A percentile compares a stretch with the other conserved stretches of the same genome.
Evolutionary conservation across 2,797 vertebrate genomes (phyloP).

Genomic region (Nyctibius grandis): DNA sequence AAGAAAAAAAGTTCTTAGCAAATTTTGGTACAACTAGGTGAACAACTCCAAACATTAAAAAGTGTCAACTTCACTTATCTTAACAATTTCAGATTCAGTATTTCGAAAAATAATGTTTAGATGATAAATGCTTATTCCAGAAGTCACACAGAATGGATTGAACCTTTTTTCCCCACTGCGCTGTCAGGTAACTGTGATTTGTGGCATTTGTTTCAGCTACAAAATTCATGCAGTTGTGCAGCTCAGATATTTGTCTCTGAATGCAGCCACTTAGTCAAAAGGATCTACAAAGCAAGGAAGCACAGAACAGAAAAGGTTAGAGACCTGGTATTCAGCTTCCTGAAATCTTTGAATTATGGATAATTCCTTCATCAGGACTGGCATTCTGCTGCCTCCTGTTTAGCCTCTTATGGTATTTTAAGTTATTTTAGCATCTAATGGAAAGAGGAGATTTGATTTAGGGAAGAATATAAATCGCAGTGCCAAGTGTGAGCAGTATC

Average conservation of each 20-base stretch:
- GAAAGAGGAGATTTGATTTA: background rate
- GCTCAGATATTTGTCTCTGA: background rate
- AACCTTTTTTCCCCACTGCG: background rate
- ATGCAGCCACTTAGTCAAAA: background rate
- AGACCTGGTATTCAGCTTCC: background rate
- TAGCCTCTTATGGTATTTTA: background rate
- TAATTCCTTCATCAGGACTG: background rate
- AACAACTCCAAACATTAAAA: background rate
- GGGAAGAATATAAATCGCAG: background rate
- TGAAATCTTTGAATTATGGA: background rate
- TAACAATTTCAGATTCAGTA: background rate
- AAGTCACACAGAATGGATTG: background rate
- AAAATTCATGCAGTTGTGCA: background rate
- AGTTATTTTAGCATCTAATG: background rate
- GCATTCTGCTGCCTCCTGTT: background rate
- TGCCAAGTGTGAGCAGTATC: background rate
- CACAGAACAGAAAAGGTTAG: background rate
- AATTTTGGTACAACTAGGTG: background rate
- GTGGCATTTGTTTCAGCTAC: slow-evolving; percentile 13
- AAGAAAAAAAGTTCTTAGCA: background rate
- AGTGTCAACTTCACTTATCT: background rate
- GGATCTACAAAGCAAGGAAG: background rate
- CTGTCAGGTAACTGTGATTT: background rate
- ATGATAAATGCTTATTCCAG: background rate
- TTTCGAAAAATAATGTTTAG: background rate